Base-by-base conservation (phyloP, 2,888 invertebrate species). In the Rotaria macrura region DNA sequence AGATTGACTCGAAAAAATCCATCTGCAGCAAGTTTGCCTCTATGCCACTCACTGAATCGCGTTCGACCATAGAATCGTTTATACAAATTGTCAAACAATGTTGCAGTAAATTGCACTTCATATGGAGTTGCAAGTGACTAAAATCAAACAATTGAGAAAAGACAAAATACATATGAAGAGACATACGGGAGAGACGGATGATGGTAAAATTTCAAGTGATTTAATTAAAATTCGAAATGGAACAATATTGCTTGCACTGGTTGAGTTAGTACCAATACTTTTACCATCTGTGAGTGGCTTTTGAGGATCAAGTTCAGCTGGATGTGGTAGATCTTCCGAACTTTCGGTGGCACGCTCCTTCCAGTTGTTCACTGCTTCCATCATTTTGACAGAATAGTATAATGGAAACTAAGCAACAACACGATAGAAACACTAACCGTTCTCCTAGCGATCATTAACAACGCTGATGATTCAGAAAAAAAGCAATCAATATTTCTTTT, bases 61-160 rank as follows among this genome's bases (percentile, higher is more conserved):
- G 79, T 79, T 79, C 43, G 79, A 38, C 79, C 79, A n/a, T 79
- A 79, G 25, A 79, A 79, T 43, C 79, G 79, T 79, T 79, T 79
- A 14, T 79, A 79, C 43, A 79, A 79, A 43, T 43, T 43, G 43
- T 79, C 79, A 43, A 25, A 79, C 43, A 79, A n/a, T 43, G 79
- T 79, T 79, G 79, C 79, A 79, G 40, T 40, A 43, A 79, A 79
- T 43, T 79, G 79, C 43, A 79, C 79, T 79, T 79, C 79, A 79
- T 79, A 79, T 79, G 79, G 79, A 43, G 79, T 38, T n/a, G 43
- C 43, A n/a, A 79, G 43, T 43, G 79, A 23, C 79, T 79, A 43
- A 43, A 79, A 79, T 17, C 25, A 79, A 65, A 5, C n/a, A 34
- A 40, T 3, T 79, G 4, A 25, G 9, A 12, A 43, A 43, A 43